These are phyloP conservation scores for Trissolcus japonicus DNA, from an alignment of 2,888 invertebrate genomes.

Conservation along the genomic window DNA sequence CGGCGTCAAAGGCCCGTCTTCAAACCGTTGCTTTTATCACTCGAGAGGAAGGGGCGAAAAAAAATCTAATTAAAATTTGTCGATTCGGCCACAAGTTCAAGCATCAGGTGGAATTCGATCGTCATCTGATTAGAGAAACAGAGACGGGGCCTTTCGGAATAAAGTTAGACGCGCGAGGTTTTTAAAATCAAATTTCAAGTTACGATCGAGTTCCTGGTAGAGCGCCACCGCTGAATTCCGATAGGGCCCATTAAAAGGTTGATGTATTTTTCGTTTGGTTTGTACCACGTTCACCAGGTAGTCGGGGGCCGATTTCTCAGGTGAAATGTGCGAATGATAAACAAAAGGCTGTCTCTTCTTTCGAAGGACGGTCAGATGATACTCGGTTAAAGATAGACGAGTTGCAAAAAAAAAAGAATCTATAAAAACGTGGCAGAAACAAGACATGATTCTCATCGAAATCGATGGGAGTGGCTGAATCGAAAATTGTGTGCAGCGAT, in stretches of 20 bases:
- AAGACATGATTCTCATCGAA: no score
- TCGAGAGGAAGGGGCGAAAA: no score
- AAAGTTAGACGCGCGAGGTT: slow-evolving; percentile 6
- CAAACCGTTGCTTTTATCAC: no score
- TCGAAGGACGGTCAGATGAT: background rate
- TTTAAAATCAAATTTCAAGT: slow-evolving; percentile 21
- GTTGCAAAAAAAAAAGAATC: background rate
- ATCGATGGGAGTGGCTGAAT: no score
- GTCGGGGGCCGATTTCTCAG: slow-evolving; percentile 7
- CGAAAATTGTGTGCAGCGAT: background rate
- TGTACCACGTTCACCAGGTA: slow-evolving; percentile 10
- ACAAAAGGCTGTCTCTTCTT: background rate
- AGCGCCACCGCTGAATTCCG: slow-evolving; percentile 8
- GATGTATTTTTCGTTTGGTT: slow-evolving; percentile 18
- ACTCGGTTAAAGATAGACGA: background rate
- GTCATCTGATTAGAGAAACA: slow-evolving; percentile 15
- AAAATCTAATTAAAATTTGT: background rate
- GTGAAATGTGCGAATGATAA: slow-evolving; percentile 5
- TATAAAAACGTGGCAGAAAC: no score
- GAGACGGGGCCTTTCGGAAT: background rate
- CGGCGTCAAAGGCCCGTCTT: background rate
- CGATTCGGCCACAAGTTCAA: slow-evolving; percentile 1
- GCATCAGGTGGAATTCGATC: slow-evolving; percentile 3
- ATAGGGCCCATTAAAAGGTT: slow-evolving; percentile 15
- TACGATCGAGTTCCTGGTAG: slow-evolving; percentile 5